Evolutionary conservation across 2,113 vertebrate species (phyloP).

Genomic region (Desmodus rotundus): DNA sequence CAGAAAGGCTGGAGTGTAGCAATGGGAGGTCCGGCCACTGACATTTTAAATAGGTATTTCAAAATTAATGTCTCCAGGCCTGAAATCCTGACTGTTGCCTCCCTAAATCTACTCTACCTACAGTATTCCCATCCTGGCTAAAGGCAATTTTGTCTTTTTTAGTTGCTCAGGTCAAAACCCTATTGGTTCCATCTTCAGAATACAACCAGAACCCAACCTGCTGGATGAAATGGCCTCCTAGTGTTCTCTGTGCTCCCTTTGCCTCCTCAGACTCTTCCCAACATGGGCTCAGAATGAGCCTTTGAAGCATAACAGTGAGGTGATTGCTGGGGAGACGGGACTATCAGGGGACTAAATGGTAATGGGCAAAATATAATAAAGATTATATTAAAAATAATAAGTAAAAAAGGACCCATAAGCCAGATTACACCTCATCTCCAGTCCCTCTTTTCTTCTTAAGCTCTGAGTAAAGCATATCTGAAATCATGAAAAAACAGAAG

Average conservation of each 20-base stretch:
- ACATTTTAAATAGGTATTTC: neutral
- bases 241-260: neutral
- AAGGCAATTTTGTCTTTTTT: neutral
- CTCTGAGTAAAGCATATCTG: neutral
- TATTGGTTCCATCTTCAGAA: neutral
- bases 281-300: neutral
- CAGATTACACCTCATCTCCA: neutral
- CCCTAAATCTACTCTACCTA: neutral
- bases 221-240: neutral
- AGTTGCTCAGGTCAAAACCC: neutral
- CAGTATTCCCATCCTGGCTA: neutral
- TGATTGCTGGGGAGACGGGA: too few species aligned
- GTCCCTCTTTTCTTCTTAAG: neutral
- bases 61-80: neutral
- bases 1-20: neutral
- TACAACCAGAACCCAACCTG: neutral
- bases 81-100: neutral
- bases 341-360: too few species aligned
- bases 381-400: too few species aligned
- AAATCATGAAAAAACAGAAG: neutral
- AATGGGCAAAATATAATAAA: too few species aligned
- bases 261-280: neutral
- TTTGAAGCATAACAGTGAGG: neutral
- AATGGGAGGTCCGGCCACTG: neutral
- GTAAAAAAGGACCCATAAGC: neutral